phyloP scores from a whole-genome alignment of 53 echinoderm and acorn worm genomes.

The Hippasteria phrygiana region DNA sequence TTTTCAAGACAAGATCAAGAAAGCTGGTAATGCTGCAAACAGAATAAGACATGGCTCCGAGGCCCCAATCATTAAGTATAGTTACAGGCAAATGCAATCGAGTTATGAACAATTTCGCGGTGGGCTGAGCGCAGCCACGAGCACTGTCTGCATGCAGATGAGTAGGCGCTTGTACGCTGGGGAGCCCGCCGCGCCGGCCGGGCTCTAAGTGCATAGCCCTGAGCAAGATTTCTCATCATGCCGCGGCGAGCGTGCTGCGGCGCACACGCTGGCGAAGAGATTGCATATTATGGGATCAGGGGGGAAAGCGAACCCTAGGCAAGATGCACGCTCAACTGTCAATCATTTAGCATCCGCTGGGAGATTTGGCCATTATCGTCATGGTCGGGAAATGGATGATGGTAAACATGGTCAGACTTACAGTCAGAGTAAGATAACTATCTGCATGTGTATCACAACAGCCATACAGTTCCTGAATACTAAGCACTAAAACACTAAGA shows the following conservation, averaged over 20 bases:
- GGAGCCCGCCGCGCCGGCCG: not conserved
- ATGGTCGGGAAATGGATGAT: slow-evolving; percentile 1
- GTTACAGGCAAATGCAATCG: slow-evolving; percentile 66
- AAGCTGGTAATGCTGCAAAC: slow-evolving; percentile 18
- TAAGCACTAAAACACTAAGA: not conserved
- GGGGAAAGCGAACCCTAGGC: slow-evolving; percentile 2
- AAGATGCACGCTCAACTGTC: slow-evolving; percentile 44
- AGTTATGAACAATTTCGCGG: slow-evolving; percentile 64
- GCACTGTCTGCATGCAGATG: slow-evolving; percentile 50
- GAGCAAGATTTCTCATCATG: slow-evolving; percentile 59
- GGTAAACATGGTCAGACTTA: slow-evolving; percentile 12
- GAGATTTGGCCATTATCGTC: slow-evolving; percentile 26
- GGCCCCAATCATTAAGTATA: slow-evolving; percentile 62
- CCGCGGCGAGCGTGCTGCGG: slow-evolving; percentile 36
- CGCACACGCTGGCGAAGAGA: not conserved
- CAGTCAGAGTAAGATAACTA: not conserved
- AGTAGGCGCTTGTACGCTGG: not conserved
- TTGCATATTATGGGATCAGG: slow-evolving; percentile 55
- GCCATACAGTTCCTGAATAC: not conserved
- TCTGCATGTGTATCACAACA: slow-evolving; percentile 4
- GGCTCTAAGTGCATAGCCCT: slow-evolving; percentile 61
- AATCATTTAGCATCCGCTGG: slow-evolving; percentile 38
- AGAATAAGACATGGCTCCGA: slow-evolving; percentile 24
- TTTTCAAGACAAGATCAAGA: not conserved
- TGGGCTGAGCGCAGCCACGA: slow-evolving; percentile 18